Evolutionary conservation across 2,888 invertebrate genomes (phyloP).

Genomic region (Eudemis profundana): DNA sequence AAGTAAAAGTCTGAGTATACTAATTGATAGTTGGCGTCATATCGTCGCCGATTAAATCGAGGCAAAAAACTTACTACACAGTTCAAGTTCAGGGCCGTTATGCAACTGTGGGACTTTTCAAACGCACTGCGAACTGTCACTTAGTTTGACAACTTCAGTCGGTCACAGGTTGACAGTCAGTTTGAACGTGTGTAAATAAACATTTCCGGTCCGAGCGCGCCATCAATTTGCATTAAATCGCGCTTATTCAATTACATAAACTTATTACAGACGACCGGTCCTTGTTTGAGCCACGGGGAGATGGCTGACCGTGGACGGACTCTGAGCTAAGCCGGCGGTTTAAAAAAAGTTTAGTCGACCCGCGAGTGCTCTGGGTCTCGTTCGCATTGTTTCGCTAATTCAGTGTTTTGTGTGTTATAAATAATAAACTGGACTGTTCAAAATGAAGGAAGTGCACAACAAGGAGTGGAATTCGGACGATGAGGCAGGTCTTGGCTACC

Average conservation of each 20-base stretch:
- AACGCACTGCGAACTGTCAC: constrained; percentile 65
- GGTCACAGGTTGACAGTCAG: constrained; percentile 70
- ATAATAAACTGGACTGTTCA: constrained; percentile 56
- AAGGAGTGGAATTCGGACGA: constrained; percentile 84
- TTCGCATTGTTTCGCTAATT: constrained; percentile 67
- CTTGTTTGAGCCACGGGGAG: constrained; percentile 62
- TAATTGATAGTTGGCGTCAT: constrained; percentile 30
- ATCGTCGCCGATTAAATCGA: constrained; percentile 13
- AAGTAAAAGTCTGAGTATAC: constrained; percentile 42
- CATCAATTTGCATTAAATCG: constrained; percentile 77
- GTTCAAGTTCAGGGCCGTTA: constrained; percentile 73
- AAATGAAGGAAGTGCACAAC: constrained; percentile 69
- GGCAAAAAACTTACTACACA: constrained; percentile 44
- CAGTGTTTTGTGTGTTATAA: constrained; percentile 60
- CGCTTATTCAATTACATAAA: constrained; percentile 80
- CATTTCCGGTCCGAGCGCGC: constrained; percentile 61
- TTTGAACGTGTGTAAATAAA: constrained; percentile 67
- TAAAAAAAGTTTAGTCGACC: constrained; percentile 49
- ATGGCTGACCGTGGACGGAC: constrained; percentile 64
- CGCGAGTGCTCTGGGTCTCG: constrained; percentile 45
- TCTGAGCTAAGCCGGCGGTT: constrained; percentile 59
- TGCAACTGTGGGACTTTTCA: constrained; percentile 53
- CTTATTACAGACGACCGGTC: constrained; percentile 65
- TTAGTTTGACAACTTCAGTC: constrained; percentile 64
- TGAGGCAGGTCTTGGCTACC: constrained; percentile 88